These are phyloP conservation scores for Hozukius guyotensis DNA, from an alignment of 2,797 vertebrate genomes.

Conservation along the genomic window DNA sequence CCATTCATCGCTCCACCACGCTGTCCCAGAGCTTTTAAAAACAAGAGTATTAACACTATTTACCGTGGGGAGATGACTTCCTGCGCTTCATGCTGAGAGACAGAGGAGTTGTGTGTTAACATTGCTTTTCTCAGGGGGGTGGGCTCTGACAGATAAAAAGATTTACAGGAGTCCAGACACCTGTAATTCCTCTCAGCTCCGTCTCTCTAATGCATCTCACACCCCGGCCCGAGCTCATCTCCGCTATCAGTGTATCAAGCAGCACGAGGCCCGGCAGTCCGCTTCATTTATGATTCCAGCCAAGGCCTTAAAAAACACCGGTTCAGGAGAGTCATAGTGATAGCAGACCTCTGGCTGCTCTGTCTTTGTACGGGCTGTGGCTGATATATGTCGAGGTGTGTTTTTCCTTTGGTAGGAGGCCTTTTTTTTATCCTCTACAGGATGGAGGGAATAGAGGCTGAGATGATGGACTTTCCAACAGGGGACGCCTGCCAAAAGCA, in stretches of 20 bases:
- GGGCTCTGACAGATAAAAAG: constrained; percentile 51
- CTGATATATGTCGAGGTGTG: constrained; percentile 38
- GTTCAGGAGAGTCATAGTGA: constrained; percentile 49
- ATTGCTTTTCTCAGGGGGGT: constrained; percentile 5
- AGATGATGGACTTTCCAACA: constrained; percentile 24
- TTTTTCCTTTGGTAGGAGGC: constrained; percentile 14
- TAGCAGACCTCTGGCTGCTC: constrained; percentile 44
- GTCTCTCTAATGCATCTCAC: constrained; percentile 40
- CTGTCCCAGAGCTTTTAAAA: background rate
- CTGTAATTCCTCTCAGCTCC: constrained; percentile 60
- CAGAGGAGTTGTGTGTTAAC: constrained; percentile 40
- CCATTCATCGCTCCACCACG: background rate
- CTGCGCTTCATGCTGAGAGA: constrained; percentile 6
- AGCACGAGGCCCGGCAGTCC: constrained; percentile 24
- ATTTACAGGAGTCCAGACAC: constrained; percentile 57
- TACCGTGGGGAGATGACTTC: constrained; percentile 14
- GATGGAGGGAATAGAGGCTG: background rate
- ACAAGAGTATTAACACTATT: background rate
- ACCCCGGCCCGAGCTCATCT: constrained; percentile 31
- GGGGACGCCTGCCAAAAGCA: constrained; percentile 20
- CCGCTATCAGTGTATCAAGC: constrained; percentile 61
- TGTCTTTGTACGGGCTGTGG: constrained; percentile 9
- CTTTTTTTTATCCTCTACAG: constrained; percentile 22
- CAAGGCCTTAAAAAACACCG: constrained; percentile 28
- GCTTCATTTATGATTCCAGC: constrained; percentile 36